Conservation (phyloP, 1,140 invertebrate genomes). For the Macrotrachela quadricornifera region DNA sequence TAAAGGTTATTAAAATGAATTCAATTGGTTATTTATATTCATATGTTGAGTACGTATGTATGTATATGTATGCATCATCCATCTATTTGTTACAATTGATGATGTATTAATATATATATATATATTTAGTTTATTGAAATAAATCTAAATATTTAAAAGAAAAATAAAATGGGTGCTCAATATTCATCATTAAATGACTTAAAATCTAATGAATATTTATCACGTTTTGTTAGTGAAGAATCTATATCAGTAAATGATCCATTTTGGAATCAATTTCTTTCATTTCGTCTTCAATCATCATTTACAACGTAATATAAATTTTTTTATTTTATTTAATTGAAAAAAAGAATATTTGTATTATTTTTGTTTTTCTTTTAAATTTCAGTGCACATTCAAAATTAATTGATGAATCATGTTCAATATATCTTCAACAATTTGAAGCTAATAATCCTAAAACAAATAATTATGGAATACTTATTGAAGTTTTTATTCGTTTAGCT, state of each 20-base stretch:
- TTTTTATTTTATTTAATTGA: too few relatives aligned
- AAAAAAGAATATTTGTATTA: too few relatives aligned
- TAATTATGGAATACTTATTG: conserved; percentile 62
- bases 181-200: conserved; percentile 59
- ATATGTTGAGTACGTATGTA: too few relatives aligned
- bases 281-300: conserved; percentile 63
- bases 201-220: conserved; percentile 54
- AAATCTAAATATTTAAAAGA: too few relatives aligned
- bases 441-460: conserved; percentile 58
- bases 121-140: too few relatives aligned
- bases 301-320: conserved; percentile 24
- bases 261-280: conserved; percentile 76
- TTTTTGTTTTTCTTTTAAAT: too few relatives aligned
- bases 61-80: too few relatives aligned
- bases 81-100: too few relatives aligned
- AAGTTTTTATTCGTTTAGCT: conserved; percentile 54
- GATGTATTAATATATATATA: too few relatives aligned
- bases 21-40: too few relatives aligned
- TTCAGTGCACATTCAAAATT: conserved; percentile 50
- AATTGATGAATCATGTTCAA: conserved; percentile 49
- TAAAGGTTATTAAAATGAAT: too few relatives aligned
- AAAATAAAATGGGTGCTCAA: conserved; percentile 59
- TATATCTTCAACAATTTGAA: conserved; percentile 25
- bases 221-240: conserved; percentile 51
- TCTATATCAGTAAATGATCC: conserved; percentile 61